phyloP scores from a whole-genome alignment of 2,113 vertebrate species.

The Garra rufa region DNA sequence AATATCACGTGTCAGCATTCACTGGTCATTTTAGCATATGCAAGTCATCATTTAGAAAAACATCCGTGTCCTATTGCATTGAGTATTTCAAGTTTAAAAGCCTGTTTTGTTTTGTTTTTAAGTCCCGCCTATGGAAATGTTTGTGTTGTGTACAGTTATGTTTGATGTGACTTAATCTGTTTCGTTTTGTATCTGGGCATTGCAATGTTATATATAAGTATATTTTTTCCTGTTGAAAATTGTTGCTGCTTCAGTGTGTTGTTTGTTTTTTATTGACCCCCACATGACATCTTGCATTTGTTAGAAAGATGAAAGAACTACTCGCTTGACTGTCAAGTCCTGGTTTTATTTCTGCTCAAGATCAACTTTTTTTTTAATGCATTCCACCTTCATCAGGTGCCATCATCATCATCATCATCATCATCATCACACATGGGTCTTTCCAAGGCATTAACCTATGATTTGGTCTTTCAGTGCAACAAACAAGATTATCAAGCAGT shows the following conservation, averaged over 20 bases:
- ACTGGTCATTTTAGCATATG: not conserved
- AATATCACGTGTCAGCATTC: not conserved
- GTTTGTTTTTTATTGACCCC: constrained; percentile 7
- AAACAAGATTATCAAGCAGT: not conserved
- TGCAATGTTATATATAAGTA: constrained; percentile 11
- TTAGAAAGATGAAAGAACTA: constrained; percentile 76
- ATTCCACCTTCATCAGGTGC: constrained; percentile 5
- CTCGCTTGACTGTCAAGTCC: constrained; percentile 57
- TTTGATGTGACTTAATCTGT: constrained; percentile 42
- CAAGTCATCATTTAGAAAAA: not conserved
- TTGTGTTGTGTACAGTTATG: not conserved
- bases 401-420: no score
- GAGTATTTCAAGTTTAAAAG: not conserved
- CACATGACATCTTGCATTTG: not conserved
- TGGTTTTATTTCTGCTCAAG: constrained; percentile 53
- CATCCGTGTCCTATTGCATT: not conserved
- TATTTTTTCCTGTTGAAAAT: constrained; percentile 48
- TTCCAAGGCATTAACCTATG: not conserved
- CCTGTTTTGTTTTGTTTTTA: not conserved
- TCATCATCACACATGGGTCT: not conserved
- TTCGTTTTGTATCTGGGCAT: constrained; percentile 55
- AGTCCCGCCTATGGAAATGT: not conserved
- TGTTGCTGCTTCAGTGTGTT: constrained; percentile 8
- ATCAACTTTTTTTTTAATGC: constrained; percentile 11
- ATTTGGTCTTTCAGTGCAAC: not conserved